phyloP scores from a whole-genome alignment of 1,140 invertebrate species.

The Drosophila auraria region DNA sequence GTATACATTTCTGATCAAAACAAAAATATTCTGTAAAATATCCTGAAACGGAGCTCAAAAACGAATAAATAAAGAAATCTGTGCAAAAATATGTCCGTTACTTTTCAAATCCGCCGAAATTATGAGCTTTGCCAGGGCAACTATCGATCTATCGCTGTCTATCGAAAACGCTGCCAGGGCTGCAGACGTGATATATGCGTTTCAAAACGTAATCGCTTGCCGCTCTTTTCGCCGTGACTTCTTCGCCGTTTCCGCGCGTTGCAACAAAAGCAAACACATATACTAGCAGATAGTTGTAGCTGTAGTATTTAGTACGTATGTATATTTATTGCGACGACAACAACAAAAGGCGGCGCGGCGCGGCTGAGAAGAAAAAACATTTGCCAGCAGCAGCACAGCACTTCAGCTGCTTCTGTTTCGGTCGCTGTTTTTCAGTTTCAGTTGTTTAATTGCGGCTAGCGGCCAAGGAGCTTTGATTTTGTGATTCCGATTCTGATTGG shows the following conservation, averaged over 20 bases:
- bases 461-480: slow-evolving; percentile 46
- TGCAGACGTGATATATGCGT: slow-evolving; percentile 28
- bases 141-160: slow-evolving; percentile 23
- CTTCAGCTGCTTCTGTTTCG: slow-evolving; percentile 20
- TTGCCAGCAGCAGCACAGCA: slow-evolving; percentile 16
- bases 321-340: slow-evolving; percentile 17
- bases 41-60: too few species aligned
- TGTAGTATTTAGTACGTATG: slow-evolving; percentile 5
- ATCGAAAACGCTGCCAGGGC: slow-evolving; percentile 26
- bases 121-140: neutral
- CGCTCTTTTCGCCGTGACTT: slow-evolving; percentile 21
- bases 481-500: slow-evolving; percentile 42
- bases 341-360: slow-evolving; percentile 17
- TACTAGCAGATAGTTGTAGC: slow-evolving; percentile 4
- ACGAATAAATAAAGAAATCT: too few species aligned
- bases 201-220: slow-evolving; percentile 37
- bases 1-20: too few species aligned
- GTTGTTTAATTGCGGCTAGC: slow-evolving; percentile 41
- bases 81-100: too few species aligned
- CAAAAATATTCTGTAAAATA: too few species aligned
- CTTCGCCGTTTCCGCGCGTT: slow-evolving; percentile 8
- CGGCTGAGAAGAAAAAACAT: slow-evolving; percentile 15
- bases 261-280: slow-evolving; percentile 40
- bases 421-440: slow-evolving; percentile 32
- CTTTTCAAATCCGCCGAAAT: too few species aligned